Evolutionary conservation across 2,888 invertebrate genomes (phyloP), one percentile per base, ranked within the genome.

Genomic region (Julus scandinavius): DNA sequence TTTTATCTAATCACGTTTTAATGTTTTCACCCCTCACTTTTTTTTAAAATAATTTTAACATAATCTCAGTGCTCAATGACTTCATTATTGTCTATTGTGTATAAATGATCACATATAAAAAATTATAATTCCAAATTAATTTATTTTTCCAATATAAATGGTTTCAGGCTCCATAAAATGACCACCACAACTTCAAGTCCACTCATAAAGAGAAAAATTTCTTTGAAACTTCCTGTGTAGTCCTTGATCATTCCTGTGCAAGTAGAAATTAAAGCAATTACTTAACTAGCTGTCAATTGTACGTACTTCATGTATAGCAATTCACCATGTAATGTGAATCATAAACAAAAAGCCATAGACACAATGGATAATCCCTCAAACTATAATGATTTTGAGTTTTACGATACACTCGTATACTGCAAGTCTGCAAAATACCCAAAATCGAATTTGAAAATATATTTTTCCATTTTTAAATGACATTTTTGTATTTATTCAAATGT

Each of bases 151-250:
- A 40, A 11, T 40, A 83, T 11, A 15, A 83, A 40, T 38, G 83
- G 83, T 83, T 83, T 83, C 13, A 83, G n/a, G 13, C 38, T 83
- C 83, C 83, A 83, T 13, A 83, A 40, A 38, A 83, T 38, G n/a
- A 83, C 38, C 11, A 40, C 38, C 13, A 83, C 38, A 13, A 83
- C 2, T 40, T 83, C 38, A 13, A 83, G 15, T 38, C 38, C 40
- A 40, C 83, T 83, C 13, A 83, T 11, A 40, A 83, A 83, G 15
- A 83, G 13, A 40, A 11, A 83, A 13, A 83, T 40, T 40, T 83
- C 40, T 40, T 40, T 38, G 40, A 83, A 83, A n/a, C 83, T 83
- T 83, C 83, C 83, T 40, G 83, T 13, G n/a, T 13, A 11, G 83
- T 83, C 83, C 38, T n/a, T 13, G 17, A 83, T 83, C 17, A 3